Conservation (phyloP, 1,140 invertebrate species). For the Chymomyza costata region DNA sequence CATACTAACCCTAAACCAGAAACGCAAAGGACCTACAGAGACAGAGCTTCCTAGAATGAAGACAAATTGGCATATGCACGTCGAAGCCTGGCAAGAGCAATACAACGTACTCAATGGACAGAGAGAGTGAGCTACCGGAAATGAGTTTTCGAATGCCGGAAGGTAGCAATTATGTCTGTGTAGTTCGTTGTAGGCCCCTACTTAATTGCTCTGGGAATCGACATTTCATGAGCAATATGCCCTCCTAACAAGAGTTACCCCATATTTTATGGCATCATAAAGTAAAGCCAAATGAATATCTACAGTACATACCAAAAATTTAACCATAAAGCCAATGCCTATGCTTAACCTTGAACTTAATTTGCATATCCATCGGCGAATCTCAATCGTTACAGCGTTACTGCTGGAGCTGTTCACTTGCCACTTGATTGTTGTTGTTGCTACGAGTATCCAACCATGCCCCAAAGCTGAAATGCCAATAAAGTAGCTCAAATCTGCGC, state of each 20-base stretch:
- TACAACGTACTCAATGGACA: constrained; percentile 6
- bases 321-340: constrained; percentile 1
- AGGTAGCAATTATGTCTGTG: constrained; percentile 58
- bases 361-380: constrained; percentile 3
- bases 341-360: constrained; percentile 2
- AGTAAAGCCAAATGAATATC: constrained; percentile 1
- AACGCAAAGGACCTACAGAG: not conserved
- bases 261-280: too few relatives aligned
- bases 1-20: constrained; percentile 13
- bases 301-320: not conserved
- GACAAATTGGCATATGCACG: constrained; percentile 46
- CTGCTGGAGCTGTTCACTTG: not conserved
- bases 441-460: too few relatives aligned
- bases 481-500: not conserved
- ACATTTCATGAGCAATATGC: constrained; percentile 8
- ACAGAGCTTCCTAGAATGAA: constrained; percentile 47
- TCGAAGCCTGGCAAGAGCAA: constrained; percentile 6
- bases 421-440: not conserved
- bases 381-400: not conserved
- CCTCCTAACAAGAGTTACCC: not conserved
- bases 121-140: constrained; percentile 35
- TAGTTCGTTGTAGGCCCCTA: too few relatives aligned
- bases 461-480: too few relatives aligned
- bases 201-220: constrained; percentile 47
- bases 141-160: constrained; percentile 64